phyloP scores from a whole-genome alignment of 2,797 vertebrate genomes.

The Saguinus oedipus region DNA sequence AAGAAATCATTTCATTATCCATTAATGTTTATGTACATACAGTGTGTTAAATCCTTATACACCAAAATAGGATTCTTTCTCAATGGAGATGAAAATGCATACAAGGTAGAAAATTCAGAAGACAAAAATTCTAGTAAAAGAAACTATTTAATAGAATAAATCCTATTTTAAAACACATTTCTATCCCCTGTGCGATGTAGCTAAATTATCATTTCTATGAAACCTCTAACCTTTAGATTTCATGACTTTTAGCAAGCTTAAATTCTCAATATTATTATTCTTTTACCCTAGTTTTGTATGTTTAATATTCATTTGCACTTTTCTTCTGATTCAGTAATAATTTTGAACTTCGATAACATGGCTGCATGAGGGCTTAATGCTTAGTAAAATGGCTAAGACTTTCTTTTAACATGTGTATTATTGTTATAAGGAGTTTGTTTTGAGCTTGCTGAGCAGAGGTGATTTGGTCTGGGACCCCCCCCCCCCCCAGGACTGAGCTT shows the following conservation, averaged over 20 bases:
- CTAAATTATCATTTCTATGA: conserved; percentile 47
- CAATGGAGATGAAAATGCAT: conserved; percentile 11
- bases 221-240: conserved; percentile 60
- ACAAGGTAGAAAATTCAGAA: conserved; percentile 17
- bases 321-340: conserved; percentile 57
- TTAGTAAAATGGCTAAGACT: conserved; percentile 19
- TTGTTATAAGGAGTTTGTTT: conserved; percentile 29
- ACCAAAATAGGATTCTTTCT: conserved; percentile 52
- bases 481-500: not conserved
- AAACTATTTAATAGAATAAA: conserved; percentile 43
- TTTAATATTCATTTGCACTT: conserved; percentile 55
- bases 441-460: not conserved
- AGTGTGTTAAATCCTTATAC: not conserved
- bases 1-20: conserved; percentile 1
- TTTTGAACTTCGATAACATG: conserved; percentile 64
- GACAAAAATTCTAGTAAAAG: conserved; percentile 35
- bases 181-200: not conserved
- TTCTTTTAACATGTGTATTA: not conserved
- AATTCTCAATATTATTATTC: conserved; percentile 66
- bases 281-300: not conserved
- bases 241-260: conserved; percentile 45
- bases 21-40: conserved; percentile 26
- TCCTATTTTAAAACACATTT: conserved; percentile 51
- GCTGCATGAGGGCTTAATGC: conserved; percentile 19
- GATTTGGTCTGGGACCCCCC: not conserved